Evolutionary conservation across 2,113 vertebrate species (phyloP).

Genomic region (Nipponia nippon): DNA sequence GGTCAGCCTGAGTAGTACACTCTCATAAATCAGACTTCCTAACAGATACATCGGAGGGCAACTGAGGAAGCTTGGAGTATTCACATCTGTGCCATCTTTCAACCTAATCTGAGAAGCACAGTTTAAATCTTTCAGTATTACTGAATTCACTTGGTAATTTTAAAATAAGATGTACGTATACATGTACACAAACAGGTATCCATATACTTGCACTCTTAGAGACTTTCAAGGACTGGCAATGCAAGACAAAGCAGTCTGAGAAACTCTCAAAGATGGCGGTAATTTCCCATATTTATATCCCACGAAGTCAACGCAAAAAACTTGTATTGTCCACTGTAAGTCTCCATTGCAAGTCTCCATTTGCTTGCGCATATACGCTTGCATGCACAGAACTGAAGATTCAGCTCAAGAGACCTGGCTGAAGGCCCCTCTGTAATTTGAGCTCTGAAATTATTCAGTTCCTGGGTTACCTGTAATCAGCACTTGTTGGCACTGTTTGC

Average conservation of each 20-base stretch:
- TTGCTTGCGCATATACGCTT: background rate
- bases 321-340: background rate
- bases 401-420: background rate
- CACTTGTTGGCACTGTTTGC: constrained; percentile 80
- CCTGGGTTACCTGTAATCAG: constrained; percentile 81
- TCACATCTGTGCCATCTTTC: background rate
- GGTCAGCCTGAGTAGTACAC: background rate
- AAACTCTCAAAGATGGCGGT: background rate
- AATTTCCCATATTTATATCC: background rate
- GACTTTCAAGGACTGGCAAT: background rate
- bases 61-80: background rate
- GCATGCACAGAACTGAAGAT: background rate
- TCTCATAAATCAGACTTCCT: background rate
- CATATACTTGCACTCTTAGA: background rate
- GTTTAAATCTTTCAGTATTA: background rate
- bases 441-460: background rate
- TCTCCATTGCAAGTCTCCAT: background rate
- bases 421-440: background rate
- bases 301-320: background rate
- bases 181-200: background rate
- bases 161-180: background rate
- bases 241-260: background rate
- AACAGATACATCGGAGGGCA: background rate
- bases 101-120: background rate
- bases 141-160: background rate